Evolutionary conservation across 2,797 vertebrate species (phyloP).

Genomic region (Tauraco hartlaubi): DNA sequence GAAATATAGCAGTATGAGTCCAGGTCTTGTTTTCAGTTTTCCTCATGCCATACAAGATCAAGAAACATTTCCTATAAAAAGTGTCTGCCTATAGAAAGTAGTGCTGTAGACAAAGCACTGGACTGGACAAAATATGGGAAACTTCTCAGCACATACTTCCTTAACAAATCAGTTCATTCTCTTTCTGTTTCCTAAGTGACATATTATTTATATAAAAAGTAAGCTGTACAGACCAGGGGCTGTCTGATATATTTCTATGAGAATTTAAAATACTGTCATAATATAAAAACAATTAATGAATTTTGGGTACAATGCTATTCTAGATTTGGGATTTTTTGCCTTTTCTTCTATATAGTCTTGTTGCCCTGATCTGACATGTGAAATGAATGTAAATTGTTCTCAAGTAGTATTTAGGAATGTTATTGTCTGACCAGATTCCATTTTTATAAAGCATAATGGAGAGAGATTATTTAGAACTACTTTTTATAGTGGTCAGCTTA

Average conservation of each 20-base stretch:
- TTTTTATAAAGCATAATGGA: neutral
- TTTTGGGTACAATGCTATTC: neutral
- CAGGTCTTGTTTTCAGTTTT: neutral
- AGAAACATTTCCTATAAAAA: neutral
- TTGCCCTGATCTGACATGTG: neutral
- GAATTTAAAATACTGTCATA: neutral
- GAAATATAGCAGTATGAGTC: neutral
- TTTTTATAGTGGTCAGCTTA: neutral
- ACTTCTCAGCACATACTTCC: fast-evolving
- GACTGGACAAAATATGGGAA: neutral
- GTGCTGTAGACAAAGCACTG: neutral
- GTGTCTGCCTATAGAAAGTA: neutral
- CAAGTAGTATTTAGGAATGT: neutral
- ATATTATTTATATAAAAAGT: neutral
- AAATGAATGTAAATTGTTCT: neutral
- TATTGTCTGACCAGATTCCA: neutral
- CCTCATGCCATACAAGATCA: neutral
- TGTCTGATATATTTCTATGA: neutral
- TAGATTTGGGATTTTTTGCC: fast-evolving
- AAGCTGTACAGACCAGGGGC: neutral
- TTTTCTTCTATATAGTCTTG: neutral
- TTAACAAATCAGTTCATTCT: neutral
- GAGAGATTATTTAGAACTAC: neutral
- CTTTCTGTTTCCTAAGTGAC: neutral
- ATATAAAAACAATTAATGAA: neutral